Conservation (phyloP, 1,140 invertebrate genomes). For the Heliconius congener region DNA sequence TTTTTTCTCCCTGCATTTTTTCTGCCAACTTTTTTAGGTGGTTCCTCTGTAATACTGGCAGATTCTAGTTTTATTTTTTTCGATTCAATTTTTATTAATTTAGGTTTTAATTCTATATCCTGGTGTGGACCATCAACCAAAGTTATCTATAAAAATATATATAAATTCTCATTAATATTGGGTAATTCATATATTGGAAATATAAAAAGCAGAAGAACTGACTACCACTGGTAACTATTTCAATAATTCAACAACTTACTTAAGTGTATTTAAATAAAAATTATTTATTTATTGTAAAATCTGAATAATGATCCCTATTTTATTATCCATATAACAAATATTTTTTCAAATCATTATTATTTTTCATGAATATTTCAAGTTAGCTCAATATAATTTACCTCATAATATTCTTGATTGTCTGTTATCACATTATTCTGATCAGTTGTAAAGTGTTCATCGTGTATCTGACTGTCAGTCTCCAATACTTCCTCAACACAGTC, state of each 20-base stretch:
- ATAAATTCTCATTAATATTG: background rate
- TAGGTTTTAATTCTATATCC: conserved; percentile 48
- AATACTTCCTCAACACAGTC: conserved; percentile 38
- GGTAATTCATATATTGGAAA: background rate
- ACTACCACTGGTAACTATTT: too few species aligned
- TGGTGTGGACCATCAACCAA: conserved; percentile 61
- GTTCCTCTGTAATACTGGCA: conserved; percentile 33
- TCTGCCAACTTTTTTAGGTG: conserved; percentile 61
- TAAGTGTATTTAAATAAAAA: background rate
- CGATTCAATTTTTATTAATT: conserved; percentile 60
- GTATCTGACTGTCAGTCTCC: conserved; percentile 28
- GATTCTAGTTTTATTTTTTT: conserved; percentile 40
- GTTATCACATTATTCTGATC: conserved; percentile 64
- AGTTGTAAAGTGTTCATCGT: conserved; percentile 19
- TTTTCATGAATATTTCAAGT: background rate
- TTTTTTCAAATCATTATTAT: too few species aligned
- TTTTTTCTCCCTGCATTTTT: conserved; percentile 66
- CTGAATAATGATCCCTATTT: background rate
- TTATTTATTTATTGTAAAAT: too few species aligned
- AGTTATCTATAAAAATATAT: conserved; percentile 62
- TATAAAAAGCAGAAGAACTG: too few species aligned
- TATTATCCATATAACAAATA: background rate
- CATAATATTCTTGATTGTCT: conserved; percentile 75
- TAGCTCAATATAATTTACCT: conserved; percentile 43
- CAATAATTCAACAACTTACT: background rate